These are phyloP conservation scores for Rhingia rostrata DNA, from an alignment of 2,888 invertebrate species.

Conservation along the genomic window DNA sequence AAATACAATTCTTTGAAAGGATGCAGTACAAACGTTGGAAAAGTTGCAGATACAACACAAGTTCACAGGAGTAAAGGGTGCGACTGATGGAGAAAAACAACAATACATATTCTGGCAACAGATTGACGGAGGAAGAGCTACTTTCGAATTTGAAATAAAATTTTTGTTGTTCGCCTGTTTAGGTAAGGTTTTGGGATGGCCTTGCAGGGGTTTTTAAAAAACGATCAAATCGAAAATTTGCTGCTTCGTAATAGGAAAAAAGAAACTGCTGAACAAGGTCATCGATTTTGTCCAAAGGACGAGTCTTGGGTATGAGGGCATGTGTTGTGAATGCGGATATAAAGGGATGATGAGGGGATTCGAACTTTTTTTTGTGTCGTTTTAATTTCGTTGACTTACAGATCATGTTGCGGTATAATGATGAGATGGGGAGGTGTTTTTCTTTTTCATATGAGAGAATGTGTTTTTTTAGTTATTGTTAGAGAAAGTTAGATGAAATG, in stretches of 20 bases:
- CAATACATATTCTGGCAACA: slow-evolving; percentile 61
- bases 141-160: slow-evolving; percentile 22
- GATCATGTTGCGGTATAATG: slow-evolving; percentile 30
- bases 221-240: slow-evolving; percentile 49
- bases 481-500: not conserved
- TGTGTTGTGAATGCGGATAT: slow-evolving; percentile 54
- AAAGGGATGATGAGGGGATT: slow-evolving; percentile 35
- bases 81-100: slow-evolving; percentile 24
- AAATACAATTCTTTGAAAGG: slow-evolving; percentile 61
- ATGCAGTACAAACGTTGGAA: slow-evolving; percentile 39
- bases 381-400: slow-evolving; percentile 42
- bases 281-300: slow-evolving; percentile 43
- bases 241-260: slow-evolving; percentile 14
- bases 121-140: slow-evolving; percentile 46
- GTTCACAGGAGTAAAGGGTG: not conserved
- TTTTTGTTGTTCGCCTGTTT: slow-evolving; percentile 1
- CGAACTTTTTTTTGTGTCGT: not conserved
- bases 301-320: not conserved
- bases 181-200: not conserved
- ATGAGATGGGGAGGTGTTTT: slow-evolving; percentile 6
- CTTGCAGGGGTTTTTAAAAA: slow-evolving; percentile 44
- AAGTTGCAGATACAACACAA: slow-evolving; percentile 33
- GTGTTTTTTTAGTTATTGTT: slow-evolving; percentile 2
- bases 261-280: slow-evolving; percentile 58
- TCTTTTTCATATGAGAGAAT: not conserved